phyloP scores from a whole-genome alignment of 2,797 vertebrate species.

The Zenarchopterus dispar region DNA sequence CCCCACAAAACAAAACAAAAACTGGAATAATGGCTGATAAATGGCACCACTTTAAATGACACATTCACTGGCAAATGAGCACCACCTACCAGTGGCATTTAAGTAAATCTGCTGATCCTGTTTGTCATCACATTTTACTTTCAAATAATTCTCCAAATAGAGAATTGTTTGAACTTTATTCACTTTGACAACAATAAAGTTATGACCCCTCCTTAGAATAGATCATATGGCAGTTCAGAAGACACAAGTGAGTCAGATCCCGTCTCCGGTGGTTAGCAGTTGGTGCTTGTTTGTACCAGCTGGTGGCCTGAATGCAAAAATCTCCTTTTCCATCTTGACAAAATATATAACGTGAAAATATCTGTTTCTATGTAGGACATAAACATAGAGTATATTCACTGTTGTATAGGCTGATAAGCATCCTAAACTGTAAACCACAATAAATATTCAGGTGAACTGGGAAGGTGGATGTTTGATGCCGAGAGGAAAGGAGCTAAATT shows the following conservation, averaged over 20 bases:
- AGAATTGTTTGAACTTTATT: slow-evolving; percentile 6
- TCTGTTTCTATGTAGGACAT: slow-evolving; percentile 4
- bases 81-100: background rate
- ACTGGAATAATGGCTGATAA: slow-evolving; percentile 19
- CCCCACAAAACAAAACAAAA: background rate
- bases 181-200: background rate
- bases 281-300: slow-evolving; percentile 3
- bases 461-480: no score
- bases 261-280: slow-evolving; percentile 9
- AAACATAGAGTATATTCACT: background rate
- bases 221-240: background rate
- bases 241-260: slow-evolving; percentile 13
- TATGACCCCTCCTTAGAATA: slow-evolving; percentile 1
- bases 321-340: background rate
- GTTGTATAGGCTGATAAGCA: background rate
- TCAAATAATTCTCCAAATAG: background rate
- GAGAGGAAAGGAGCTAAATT: background rate
- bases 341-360: slow-evolving; percentile 1
- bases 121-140: background rate
- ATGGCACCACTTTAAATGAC: background rate
- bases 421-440: no score
- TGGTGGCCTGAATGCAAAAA: background rate
- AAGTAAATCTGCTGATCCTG: background rate
- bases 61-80: slow-evolving; percentile 7
- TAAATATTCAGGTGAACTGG: no score